Conservation (phyloP, 2,797 vertebrate species). For the Amblyopsis hoosieri region DNA sequence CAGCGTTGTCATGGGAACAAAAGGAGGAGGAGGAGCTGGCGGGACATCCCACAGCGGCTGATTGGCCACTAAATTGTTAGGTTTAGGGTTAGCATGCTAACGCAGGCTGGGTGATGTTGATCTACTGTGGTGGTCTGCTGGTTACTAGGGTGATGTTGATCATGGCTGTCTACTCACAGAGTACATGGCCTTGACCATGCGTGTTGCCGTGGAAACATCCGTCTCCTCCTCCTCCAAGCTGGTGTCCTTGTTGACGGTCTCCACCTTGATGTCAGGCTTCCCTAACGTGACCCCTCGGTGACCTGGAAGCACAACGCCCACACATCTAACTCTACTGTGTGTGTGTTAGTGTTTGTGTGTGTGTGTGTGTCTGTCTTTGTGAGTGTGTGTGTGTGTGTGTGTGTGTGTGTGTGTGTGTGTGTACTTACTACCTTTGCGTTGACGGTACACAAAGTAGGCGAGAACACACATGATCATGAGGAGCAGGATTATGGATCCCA, state of each 20-base stretch:
- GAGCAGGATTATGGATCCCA: conserved; percentile 86
- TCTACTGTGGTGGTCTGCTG: conserved; percentile 41
- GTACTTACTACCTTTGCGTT: conserved; percentile 93
- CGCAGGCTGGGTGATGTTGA: no score
- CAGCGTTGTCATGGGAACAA: conserved; percentile 14
- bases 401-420: no score
- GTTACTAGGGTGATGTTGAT: conserved; percentile 50
- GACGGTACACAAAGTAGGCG: conserved; percentile 90
- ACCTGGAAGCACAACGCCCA: conserved; percentile 70
- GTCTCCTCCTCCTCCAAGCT: conserved; percentile 89
- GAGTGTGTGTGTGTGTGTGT: neutral
- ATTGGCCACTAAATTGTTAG: no score
- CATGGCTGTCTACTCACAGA: conserved; percentile 80
- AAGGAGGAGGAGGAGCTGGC: conserved; percentile 17
- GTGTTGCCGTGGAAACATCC: conserved; percentile 89
- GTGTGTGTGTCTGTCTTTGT: neutral
- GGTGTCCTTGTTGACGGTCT: conserved; percentile 93
- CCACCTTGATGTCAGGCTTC: conserved; percentile 96
- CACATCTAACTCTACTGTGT: neutral
- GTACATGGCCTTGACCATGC: conserved; percentile 97
- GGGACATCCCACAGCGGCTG: no score
- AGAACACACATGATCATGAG: conserved; percentile 82
- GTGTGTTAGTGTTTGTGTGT: neutral
- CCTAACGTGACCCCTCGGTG: conserved; percentile 90
- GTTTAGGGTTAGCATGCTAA: no score